phyloP scores from a whole-genome alignment of 2,888 invertebrate genomes.

The Drosophila koepferae region DNA sequence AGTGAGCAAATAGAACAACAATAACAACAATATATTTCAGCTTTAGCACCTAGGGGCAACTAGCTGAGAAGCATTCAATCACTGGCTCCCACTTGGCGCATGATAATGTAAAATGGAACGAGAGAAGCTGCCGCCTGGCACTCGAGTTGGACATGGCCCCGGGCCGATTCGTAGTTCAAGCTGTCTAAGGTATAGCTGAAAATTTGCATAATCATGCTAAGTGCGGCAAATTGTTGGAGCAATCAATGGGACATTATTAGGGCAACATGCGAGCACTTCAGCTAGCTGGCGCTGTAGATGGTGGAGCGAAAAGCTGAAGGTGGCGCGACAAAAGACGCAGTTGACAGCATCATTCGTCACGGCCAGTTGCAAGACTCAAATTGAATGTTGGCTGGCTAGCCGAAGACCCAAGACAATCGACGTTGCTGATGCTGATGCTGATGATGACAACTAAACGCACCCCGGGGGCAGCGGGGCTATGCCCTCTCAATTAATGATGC shows the following conservation, averaged over 20 bases:
- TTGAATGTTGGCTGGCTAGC: constrained; percentile 7
- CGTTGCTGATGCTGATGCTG: too few species aligned
- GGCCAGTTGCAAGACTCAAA: constrained; percentile 39
- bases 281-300: not conserved
- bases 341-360: constrained; percentile 67
- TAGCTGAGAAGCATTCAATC: constrained; percentile 53
- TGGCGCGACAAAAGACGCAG: constrained; percentile 31
- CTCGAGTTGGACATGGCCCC: constrained; percentile 39
- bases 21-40: constrained; percentile 48
- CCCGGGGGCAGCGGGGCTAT: constrained; percentile 5
- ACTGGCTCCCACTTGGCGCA: constrained; percentile 48
- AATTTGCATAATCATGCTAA: constrained; percentile 72
- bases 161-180: constrained; percentile 13
- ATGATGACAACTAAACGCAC: constrained; percentile 39
- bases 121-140: constrained; percentile 48
- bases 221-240: constrained; percentile 54
- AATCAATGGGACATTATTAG: constrained; percentile 66
- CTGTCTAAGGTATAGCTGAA: constrained; percentile 13
- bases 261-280: constrained; percentile 69
- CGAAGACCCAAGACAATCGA: constrained; percentile 1
- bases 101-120: constrained; percentile 46
- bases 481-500: constrained; percentile 58
- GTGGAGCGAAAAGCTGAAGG: not conserved
- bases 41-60: constrained; percentile 48
- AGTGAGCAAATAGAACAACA: constrained; percentile 30